Conservation (phyloP, 2,888 invertebrate genomes). For the Melanostoma mellinum region DNA sequence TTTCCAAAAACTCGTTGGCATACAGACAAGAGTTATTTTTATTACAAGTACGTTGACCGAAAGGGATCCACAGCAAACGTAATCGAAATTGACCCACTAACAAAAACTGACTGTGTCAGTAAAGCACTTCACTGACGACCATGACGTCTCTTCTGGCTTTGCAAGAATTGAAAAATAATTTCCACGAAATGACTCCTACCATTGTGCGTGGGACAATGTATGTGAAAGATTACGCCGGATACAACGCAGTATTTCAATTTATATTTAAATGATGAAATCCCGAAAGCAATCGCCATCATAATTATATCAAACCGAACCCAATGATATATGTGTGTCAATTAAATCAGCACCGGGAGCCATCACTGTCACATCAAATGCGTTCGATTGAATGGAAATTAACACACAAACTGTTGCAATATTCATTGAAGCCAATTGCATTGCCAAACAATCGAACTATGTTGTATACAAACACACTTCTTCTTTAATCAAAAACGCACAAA, state of each 20-base stretch:
- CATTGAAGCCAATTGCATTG: background rate
- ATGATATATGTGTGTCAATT: conserved; percentile 48
- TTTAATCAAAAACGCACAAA: conserved; percentile 29
- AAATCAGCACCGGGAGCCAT: conserved; percentile 50
- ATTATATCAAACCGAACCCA: conserved; percentile 5
- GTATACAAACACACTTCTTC: background rate
- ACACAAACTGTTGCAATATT: conserved; percentile 17
- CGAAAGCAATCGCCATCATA: conserved; percentile 37
- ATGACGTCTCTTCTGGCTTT: too few species aligned
- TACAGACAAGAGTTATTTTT: too few species aligned
- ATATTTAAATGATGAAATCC: conserved; percentile 45
- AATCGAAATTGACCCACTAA: too few species aligned
- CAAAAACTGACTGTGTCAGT: too few species aligned
- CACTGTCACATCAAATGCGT: conserved; percentile 61
- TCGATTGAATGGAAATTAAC: conserved; percentile 67
- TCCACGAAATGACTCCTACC: too few species aligned
- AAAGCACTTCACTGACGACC: too few species aligned
- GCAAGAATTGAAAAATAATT: too few species aligned
- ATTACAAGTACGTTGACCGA: too few species aligned
- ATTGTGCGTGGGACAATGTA: too few species aligned
- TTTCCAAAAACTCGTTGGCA: too few species aligned
- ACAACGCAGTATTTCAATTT: conserved; percentile 19
- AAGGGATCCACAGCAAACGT: too few species aligned
- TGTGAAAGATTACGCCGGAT: background rate
- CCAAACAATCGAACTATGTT: too few species aligned